Evolutionary conservation across 2,113 vertebrate species (phyloP).

Genomic region (Myodes glareolus): DNA sequence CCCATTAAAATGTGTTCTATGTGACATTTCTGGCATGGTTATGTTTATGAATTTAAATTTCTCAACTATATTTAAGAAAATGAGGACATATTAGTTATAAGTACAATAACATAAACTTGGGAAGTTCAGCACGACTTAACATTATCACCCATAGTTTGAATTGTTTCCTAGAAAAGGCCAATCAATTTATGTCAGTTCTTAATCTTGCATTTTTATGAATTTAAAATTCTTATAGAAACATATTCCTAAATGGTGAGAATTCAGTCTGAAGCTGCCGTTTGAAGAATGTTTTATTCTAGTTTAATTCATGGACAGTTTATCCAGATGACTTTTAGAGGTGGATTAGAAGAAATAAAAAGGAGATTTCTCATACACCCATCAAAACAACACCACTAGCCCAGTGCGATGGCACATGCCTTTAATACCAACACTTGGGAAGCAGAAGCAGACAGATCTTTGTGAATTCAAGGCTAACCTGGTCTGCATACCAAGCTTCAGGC

Average conservation of each 20-base stretch:
- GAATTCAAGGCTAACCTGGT: neutral
- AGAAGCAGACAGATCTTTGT: neutral
- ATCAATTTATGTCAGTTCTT: conserved; percentile 19
- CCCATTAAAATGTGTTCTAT: conserved; percentile 30
- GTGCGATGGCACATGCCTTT: neutral
- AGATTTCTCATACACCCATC: neutral
- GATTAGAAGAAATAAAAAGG: conserved; percentile 34
- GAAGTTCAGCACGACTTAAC: conserved; percentile 26
- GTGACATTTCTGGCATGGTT: conserved; percentile 47
- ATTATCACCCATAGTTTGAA: neutral
- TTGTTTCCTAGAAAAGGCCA: conserved; percentile 51
- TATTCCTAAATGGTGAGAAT: conserved; percentile 3
- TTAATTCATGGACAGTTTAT: conserved; percentile 3
- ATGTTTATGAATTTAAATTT: conserved; percentile 49
- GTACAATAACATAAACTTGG: neutral
- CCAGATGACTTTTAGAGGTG: conserved; percentile 9
- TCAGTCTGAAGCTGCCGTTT: conserved; percentile 14
- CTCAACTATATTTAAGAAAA: conserved; percentile 19
- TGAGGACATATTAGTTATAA: conserved; percentile 3
- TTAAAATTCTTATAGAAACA: conserved; percentile 9
- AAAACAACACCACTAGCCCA: neutral
- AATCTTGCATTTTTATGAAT: conserved; percentile 36
- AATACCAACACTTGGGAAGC: too few species aligned
- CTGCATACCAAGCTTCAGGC: neutral
- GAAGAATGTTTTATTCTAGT: conserved; percentile 40